Base-by-base conservation (phyloP, 2,797 vertebrate genomes). In the Cottoperca gobio region DNA sequence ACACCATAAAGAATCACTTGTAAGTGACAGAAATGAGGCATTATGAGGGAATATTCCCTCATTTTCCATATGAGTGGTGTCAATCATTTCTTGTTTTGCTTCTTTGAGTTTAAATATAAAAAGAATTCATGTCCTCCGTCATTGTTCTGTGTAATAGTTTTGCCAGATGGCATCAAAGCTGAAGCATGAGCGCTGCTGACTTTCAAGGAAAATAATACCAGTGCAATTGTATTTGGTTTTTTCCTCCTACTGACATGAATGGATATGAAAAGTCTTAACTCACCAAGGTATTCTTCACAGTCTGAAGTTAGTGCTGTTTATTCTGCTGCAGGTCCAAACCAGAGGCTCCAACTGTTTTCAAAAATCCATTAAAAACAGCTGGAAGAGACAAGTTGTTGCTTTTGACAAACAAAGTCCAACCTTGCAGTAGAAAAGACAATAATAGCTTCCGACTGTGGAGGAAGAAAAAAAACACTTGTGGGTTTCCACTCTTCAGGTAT, bases 281-380 rank as follows among this genome's bases (percentile, higher is more conserved):
- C 86, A 73, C 63, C 3, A 9, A 64, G 79, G 77, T 72, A 23
- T 80, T 72, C 55, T 55, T 63, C 73, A 62, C 67, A 76, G 73
- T 65, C 60, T 72, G 53, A 74, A 83, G 73, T 66, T 49, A 33
- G 74, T 54, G 61, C 24, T 62, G 71, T 83, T 85, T 88, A 73
- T 85, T 83, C 76, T 80, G 59, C 70, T 67, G 67, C 65, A 50
- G 76, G 67, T 80, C 79, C 21, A 19, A 46, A 76, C 86, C 80
- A 81, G 57, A 54, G 79, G 78, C 86, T 79, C 62, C 23, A 6
- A 63, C 62, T 67, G 82, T 73, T 81, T 81, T 62, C 68, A 85
- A 19, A 73, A 83, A 83, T 79, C 73, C 71, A 81, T 82, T 81
- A 73, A 74, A 65, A 87, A 83, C 82, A 82, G 77, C 76, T 73